phyloP scores from a whole-genome alignment of 2,797 vertebrate genomes.

The Urocyon cinereoargenteus region DNA sequence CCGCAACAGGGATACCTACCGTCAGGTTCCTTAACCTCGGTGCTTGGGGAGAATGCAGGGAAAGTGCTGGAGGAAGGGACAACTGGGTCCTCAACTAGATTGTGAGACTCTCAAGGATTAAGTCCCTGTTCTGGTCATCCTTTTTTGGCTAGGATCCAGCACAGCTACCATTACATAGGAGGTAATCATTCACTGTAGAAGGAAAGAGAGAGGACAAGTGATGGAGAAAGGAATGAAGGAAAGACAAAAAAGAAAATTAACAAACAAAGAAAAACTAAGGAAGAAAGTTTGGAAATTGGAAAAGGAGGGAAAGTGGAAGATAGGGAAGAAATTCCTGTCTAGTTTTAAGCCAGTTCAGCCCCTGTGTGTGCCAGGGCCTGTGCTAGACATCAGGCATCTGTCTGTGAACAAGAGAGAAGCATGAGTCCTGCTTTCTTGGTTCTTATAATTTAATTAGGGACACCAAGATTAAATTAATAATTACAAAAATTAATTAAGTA shows the following conservation, averaged over 20 bases:
- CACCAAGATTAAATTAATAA: conserved; percentile 50
- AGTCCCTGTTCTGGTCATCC: too few relatives aligned
- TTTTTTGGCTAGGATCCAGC: background rate
- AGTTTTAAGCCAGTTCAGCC: background rate
- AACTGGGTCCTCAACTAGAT: background rate
- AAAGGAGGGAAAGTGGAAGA: background rate
- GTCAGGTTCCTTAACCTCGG: background rate
- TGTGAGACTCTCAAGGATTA: background rate
- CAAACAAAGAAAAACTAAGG: background rate
- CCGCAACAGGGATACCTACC: too few relatives aligned
- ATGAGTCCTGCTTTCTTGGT: background rate
- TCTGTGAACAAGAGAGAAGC: background rate
- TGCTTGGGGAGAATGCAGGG: background rate
- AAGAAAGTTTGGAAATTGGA: background rate
- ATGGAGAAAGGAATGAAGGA: background rate
- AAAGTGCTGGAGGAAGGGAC: background rate
- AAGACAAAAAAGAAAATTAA: background rate
- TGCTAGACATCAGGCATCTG: background rate
- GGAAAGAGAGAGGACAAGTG: background rate
- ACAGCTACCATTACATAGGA: too few relatives aligned
- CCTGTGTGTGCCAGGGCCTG: background rate
- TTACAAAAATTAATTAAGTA: conserved; percentile 68
- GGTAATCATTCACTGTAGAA: background rate
- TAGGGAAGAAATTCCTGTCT: background rate
- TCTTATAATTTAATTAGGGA: conserved; percentile 14